Base-by-base conservation (phyloP, 2,113 vertebrate genomes). In the Otolemur garnettii region DNA sequence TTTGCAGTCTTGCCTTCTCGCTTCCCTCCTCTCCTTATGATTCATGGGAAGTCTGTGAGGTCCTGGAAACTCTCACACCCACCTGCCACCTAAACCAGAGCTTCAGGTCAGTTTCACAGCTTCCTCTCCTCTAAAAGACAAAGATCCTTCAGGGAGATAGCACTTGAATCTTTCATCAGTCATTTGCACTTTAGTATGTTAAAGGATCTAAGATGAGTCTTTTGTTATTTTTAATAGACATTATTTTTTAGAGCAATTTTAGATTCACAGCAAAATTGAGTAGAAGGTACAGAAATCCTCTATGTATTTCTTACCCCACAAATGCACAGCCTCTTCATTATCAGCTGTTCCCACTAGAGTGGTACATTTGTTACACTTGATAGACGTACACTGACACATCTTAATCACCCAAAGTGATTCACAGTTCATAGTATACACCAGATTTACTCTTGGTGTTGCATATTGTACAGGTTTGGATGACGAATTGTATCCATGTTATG, bases 181-280 rank as follows among this genome's bases (percentile, higher is more conserved):
- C 14, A 26, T 84, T 89, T 91, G 13, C 14, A 42, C 28, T 50
- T 92, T 35, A 64, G 22, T n/a, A 12, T 88, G 68, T 90, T 21
- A 85, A 85, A 92, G 30, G 17, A 26, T 59, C 9, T 57, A 42
- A 85, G 22, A 71, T 57, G 11, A 28, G 45, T 11, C 7, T 2
- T 62, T n/a, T 86, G 64, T 84, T 75, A 53, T 59, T 50, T 72
- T 66, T 38, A 50, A 82, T 38, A 68, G n/a, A 62, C 14, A 60
- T 62, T 87, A 26, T 42, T 90, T 95, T 92, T 81, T 77, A 59
- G 62, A 85, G 28, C 7, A 78, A 30, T 66, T 66, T 91, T 87
- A 45, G 22, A 22, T 62, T 72, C 15, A 66, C 24, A 85, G 42
- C 9, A 88, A 80, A 90, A 77, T 0, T 72, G 8, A 90, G 33